phyloP scores from a whole-genome alignment of 2,797 vertebrate species.

The Sebastes nivosus region DNA sequence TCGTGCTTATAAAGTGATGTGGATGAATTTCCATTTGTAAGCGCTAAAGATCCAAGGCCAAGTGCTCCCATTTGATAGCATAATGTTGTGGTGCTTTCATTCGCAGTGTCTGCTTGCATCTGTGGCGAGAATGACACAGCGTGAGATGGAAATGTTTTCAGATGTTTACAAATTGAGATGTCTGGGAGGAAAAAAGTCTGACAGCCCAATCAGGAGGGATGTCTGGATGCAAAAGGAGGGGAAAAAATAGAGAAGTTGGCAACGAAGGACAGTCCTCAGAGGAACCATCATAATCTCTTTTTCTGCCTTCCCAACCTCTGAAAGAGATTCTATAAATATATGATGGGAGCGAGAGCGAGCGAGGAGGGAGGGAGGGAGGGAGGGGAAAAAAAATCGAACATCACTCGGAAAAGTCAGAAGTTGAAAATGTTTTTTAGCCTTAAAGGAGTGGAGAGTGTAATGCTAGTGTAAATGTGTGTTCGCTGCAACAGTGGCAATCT shows the following conservation, averaged over 20 bases:
- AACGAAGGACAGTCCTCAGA: slow-evolving; percentile 84
- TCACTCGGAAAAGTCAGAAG: slow-evolving; percentile 78
- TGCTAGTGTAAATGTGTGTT: slow-evolving; percentile 7
- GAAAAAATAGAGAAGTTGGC: slow-evolving; percentile 79
- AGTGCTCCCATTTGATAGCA: slow-evolving; percentile 33
- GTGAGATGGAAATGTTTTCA: slow-evolving; percentile 74
- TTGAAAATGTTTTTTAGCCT: slow-evolving; percentile 69
- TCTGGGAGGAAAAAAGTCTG: slow-evolving; percentile 86
- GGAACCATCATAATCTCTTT: slow-evolving; percentile 88
- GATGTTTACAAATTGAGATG: slow-evolving; percentile 94
- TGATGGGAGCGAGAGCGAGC: slow-evolving; percentile 75
- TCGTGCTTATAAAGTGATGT: neutral
- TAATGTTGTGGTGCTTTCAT: slow-evolving; percentile 29
- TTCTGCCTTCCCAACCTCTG: slow-evolving; percentile 87
- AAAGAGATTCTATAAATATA: slow-evolving; percentile 90
- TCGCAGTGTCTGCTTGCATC: slow-evolving; percentile 39
- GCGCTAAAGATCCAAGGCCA: slow-evolving; percentile 18
- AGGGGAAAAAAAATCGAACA: slow-evolving; percentile 66
- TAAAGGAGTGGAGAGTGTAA: neutral
- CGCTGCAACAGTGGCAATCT: slow-evolving; percentile 83
- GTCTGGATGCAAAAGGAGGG: slow-evolving; percentile 82
- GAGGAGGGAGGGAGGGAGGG: slow-evolving; percentile 13
- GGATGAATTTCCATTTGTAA: slow-evolving; percentile 32
- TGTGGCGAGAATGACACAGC: slow-evolving; percentile 54
- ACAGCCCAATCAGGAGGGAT: slow-evolving; percentile 89